These are phyloP conservation scores for Aphaenogaster floridana DNA, from an alignment of 1,140 invertebrate genomes.

Conservation along the genomic window DNA sequence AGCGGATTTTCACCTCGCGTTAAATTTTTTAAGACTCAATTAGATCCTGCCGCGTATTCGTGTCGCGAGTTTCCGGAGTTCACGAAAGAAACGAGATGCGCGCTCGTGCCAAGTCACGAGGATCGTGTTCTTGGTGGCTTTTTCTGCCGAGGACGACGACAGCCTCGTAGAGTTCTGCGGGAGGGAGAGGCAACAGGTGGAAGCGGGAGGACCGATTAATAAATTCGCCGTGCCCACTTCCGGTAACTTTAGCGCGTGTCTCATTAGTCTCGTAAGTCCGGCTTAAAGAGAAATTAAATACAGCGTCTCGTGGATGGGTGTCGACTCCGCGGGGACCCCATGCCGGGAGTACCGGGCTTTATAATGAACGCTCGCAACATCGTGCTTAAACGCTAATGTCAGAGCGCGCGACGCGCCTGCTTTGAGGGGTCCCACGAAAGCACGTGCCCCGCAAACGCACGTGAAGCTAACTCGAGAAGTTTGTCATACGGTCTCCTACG, in stretches of 20 bases:
- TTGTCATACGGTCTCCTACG: slow-evolving; percentile 16
- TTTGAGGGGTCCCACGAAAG: slow-evolving; percentile 28
- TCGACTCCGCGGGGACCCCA: slow-evolving; percentile 81
- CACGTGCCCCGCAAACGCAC: not conserved
- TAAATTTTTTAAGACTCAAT: slow-evolving; percentile 2
- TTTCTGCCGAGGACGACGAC: slow-evolving; percentile 43
- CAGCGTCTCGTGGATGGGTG: slow-evolving; percentile 81
- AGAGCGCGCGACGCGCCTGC: slow-evolving; percentile 30
- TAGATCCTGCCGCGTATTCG: not conserved
- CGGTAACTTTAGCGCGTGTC: slow-evolving; percentile 80
- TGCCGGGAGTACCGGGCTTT: slow-evolving; percentile 77
- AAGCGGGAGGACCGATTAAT: slow-evolving; percentile 73
- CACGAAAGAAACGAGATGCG: slow-evolving; percentile 4
- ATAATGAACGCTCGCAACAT: slow-evolving; percentile 82
- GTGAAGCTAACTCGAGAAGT: slow-evolving; percentile 5
- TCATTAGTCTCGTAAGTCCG: slow-evolving; percentile 82
- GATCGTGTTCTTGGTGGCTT: slow-evolving; percentile 41
- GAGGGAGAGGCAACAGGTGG: not conserved
- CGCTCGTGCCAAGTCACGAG: slow-evolving; percentile 60
- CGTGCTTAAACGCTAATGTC: slow-evolving; percentile 76
- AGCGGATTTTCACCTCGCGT: not conserved
- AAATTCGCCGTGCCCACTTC: slow-evolving; percentile 79
- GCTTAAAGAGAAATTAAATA: slow-evolving; percentile 83
- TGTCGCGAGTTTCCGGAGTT: slow-evolving; percentile 1
- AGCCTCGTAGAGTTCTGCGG: not conserved